Conservation (phyloP, 2,797 vertebrate genomes). For the Acridotheres tristis region DNA sequence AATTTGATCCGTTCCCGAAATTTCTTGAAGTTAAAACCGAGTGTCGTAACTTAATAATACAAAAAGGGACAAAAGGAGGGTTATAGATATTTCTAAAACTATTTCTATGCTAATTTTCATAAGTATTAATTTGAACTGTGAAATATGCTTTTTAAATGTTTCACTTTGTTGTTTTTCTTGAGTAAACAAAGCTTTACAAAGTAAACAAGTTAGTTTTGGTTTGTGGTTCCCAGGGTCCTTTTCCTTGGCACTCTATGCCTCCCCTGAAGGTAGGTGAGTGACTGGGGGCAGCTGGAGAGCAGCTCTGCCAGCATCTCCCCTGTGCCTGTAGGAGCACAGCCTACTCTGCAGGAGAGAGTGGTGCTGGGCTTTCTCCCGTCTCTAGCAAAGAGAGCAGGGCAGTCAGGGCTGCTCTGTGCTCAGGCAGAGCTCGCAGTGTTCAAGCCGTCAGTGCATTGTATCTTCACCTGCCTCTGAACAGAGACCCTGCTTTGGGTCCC, state of each 20-base stretch:
- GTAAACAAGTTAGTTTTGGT: neutral
- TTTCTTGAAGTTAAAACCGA: neutral
- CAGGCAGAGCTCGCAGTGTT: accelerated
- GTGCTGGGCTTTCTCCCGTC: neutral
- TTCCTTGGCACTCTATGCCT: neutral
- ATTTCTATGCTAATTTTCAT: neutral
- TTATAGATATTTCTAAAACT: neutral
- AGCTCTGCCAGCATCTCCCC: neutral
- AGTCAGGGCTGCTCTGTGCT: neutral
- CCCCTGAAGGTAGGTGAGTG: neutral
- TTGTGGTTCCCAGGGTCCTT: neutral
- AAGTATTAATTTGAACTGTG: neutral
- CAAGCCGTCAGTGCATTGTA: neutral
- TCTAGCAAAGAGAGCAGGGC: neutral
- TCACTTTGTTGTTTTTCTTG: neutral
- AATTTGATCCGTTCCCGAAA: neutral
- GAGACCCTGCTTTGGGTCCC: neutral
- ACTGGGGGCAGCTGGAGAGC: neutral
- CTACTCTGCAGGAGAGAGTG: neutral
- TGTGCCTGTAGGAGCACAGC: accelerated
- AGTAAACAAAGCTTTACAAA: neutral
- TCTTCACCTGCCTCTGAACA: neutral
- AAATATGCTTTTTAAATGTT: neutral
- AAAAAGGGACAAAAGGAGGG: neutral
- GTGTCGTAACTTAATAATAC: neutral